phyloP scores from a whole-genome alignment of 2,888 invertebrate genomes.

The Cosmorhoe ocellata region DNA sequence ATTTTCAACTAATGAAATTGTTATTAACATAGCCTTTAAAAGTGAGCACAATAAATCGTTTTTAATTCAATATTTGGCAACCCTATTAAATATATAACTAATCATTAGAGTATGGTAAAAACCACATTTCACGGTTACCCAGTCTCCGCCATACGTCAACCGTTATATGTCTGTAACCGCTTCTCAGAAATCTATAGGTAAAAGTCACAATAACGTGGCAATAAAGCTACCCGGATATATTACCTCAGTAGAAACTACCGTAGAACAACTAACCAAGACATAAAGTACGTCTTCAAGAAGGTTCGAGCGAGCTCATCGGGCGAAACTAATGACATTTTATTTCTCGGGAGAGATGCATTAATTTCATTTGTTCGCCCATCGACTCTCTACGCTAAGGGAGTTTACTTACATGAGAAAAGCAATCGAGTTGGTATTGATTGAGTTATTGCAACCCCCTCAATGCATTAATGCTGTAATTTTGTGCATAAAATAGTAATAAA shows the following conservation, averaged over 20 bases:
- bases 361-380: constrained; percentile 79
- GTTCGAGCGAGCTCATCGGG: constrained; percentile 67
- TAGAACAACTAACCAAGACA: constrained; percentile 41
- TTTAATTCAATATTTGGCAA: no score
- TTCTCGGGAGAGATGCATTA: constrained; percentile 79
- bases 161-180: neutral
- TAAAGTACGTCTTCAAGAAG: constrained; percentile 57
- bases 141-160: neutral
- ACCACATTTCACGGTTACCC: no score
- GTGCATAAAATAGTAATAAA: constrained; percentile 21
- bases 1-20: no score
- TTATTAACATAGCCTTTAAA: no score
- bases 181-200: neutral
- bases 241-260: constrained; percentile 23
- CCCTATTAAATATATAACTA: no score
- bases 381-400: constrained; percentile 66
- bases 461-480: constrained; percentile 24
- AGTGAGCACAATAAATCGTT: no score
- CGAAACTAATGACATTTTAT: constrained; percentile 79
- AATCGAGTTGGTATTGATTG: constrained; percentile 45
- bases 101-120: no score
- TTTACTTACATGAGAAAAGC: constrained; percentile 66
- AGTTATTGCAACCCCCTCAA: constrained; percentile 25
- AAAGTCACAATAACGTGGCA: constrained; percentile 15
- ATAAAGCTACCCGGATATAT: constrained; percentile 24